Evolutionary conservation across 2,888 invertebrate genomes (phyloP).

Genomic region (Tortrix viridana): DNA sequence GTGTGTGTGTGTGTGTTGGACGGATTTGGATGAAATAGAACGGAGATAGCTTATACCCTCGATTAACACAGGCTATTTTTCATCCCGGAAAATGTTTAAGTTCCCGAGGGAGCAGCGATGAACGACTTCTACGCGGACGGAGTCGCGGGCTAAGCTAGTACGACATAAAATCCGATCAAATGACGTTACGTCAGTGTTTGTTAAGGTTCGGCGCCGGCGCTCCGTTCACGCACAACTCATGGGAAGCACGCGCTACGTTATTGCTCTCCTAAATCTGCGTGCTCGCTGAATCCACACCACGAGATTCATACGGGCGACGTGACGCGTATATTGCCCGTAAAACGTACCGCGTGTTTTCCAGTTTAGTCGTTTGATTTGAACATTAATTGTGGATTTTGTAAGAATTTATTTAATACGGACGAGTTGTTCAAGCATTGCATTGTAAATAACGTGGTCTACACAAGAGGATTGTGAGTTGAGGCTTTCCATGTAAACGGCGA

Average conservation of each 20-base stretch:
- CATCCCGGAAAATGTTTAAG: too few relatives aligned
- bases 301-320: slow-evolving; percentile 48
- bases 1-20: too few relatives aligned
- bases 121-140: too few relatives aligned
- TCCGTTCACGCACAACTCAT: slow-evolving; percentile 36
- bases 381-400: slow-evolving; percentile 29
- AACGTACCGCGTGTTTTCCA: slow-evolving; percentile 37
- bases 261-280: slow-evolving; percentile 49
- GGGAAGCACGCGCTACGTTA: slow-evolving; percentile 45
- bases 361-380: slow-evolving; percentile 31
- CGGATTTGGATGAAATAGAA: too few relatives aligned
- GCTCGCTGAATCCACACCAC: slow-evolving; percentile 32
- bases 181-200: slow-evolving; percentile 5
- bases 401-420: neutral
- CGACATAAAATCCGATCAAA: slow-evolving; percentile 4
- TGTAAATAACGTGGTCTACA: too few relatives aligned
- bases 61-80: too few relatives aligned
- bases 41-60: too few relatives aligned
- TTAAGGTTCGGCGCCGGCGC: slow-evolving; percentile 4
- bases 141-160: too few relatives aligned
- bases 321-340: slow-evolving; percentile 42
- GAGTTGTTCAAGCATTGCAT: neutral
- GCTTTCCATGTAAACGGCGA: too few relatives aligned
- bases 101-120: too few relatives aligned
- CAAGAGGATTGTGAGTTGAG: too few relatives aligned